These are phyloP conservation scores for Antechinus stuartii DNA, from an alignment of 2,113 vertebrate species.

Conservation along the genomic window DNA sequence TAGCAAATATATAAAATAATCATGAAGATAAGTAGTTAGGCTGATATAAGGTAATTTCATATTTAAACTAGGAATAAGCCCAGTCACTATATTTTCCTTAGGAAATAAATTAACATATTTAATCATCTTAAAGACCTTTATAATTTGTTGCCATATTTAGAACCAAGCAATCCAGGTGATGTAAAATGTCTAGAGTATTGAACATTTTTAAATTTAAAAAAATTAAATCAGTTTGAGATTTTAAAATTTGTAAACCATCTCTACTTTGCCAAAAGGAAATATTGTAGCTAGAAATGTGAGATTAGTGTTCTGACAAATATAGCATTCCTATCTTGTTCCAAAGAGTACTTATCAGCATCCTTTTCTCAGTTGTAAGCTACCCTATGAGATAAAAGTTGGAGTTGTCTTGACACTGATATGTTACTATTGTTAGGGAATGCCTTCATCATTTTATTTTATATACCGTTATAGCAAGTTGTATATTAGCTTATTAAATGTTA, in stretches of 20 bases:
- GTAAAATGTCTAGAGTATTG: not conserved
- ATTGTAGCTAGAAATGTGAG: conserved; percentile 8
- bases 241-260: not conserved
- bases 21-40: not conserved
- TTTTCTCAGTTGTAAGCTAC: conserved; percentile 48
- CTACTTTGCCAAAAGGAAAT: not conserved
- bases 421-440: conserved; percentile 65
- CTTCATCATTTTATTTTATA: conserved; percentile 30
- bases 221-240: not conserved
- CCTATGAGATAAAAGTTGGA: not conserved
- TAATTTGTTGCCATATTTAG: not conserved
- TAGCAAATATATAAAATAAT: not conserved
- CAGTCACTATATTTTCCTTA: not conserved
- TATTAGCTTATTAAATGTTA: not conserved
- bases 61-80: not conserved
- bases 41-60: not conserved
- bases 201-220: not conserved
- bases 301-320: conserved; percentile 15
- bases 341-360: conserved; percentile 49
- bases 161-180: not conserved
- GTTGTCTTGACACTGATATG: conserved; percentile 54
- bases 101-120: not conserved
- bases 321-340: conserved; percentile 17
- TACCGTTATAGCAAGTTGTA: not conserved
- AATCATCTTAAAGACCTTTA: not conserved